Percentiles rank a stretch among this genome's conserved stretches.
Conservation (phyloP, 1,140 invertebrate genomes). For the Zaprionus tsacasi region DNA sequence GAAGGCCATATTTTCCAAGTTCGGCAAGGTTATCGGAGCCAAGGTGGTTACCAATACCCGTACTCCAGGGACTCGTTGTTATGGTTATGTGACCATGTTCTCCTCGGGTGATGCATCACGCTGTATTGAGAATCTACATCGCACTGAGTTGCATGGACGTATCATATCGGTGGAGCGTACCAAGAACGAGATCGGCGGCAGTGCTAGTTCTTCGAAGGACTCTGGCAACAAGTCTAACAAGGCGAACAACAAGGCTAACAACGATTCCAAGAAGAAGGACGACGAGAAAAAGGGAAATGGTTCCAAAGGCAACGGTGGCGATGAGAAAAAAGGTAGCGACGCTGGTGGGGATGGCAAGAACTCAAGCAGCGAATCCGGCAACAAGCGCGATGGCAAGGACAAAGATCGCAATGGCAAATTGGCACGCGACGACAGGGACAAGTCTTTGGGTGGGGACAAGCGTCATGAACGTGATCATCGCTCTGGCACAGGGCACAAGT, state of each 20-base stretch:
- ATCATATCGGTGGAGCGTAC: slow-evolving; percentile 97
- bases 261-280: slow-evolving; percentile 30
- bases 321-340: slow-evolving; percentile 54
- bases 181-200: slow-evolving; percentile 85
- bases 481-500: slow-evolving; percentile 51
- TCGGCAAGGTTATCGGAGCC: slow-evolving; percentile 97
- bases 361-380: slow-evolving; percentile 27
- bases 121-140: slow-evolving; percentile 94
- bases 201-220: slow-evolving; percentile 44
- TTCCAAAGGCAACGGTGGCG: slow-evolving; percentile 43
- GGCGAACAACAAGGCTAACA: slow-evolving; percentile 48
- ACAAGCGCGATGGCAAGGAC: slow-evolving; percentile 66
- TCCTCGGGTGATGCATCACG: slow-evolving; percentile 94
- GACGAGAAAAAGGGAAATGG: slow-evolving; percentile 79
- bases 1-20: slow-evolving; percentile 95
- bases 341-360: slow-evolving; percentile 41
- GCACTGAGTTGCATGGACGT: slow-evolving; percentile 94
- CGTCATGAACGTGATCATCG: slow-evolving; percentile 65
- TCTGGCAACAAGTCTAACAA: slow-evolving; percentile 21
- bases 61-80: slow-evolving; percentile 95
- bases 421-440: slow-evolving; percentile 57
- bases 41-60: slow-evolving; percentile 98
- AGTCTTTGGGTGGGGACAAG: slow-evolving; percentile 48
- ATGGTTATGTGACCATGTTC: slow-evolving; percentile 97
- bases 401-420: slow-evolving; percentile 48